These are phyloP conservation scores for Zelleria hepariella DNA, from an alignment of 2,888 invertebrate genomes.

Conservation along the genomic window DNA sequence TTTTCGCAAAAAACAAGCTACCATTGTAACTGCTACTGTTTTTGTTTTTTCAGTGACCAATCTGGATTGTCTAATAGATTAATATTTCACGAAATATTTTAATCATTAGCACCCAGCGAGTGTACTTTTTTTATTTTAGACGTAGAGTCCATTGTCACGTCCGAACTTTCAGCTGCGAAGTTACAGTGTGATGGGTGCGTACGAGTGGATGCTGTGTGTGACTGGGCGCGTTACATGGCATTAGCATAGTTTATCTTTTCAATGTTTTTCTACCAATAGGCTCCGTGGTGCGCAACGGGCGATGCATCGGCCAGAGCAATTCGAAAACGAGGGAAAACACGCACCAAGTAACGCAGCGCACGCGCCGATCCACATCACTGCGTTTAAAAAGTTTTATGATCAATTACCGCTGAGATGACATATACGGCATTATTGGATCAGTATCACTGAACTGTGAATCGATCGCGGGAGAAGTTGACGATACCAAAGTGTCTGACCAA, in stretches of 20 bases:
- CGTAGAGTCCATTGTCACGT: constrained; percentile 21
- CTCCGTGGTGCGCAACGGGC: constrained; percentile 55
- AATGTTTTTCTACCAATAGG: constrained; percentile 56
- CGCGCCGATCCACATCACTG: constrained; percentile 48
- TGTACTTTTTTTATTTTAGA: constrained; percentile 13
- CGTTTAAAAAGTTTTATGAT: constrained; percentile 54
- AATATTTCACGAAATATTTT: constrained; percentile 53
- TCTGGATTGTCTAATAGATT: constrained; percentile 40
- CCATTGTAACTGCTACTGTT: constrained; percentile 17
- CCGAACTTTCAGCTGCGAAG: constrained; percentile 30
- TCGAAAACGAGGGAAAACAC: constrained; percentile 51
- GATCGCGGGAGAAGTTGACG: neutral
- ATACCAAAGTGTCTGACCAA: neutral
- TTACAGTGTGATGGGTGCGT: constrained; percentile 42
- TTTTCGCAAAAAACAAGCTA: constrained; percentile 58
- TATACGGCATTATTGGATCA: neutral
- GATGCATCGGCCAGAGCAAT: constrained; percentile 6
- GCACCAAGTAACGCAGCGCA: constrained; percentile 35
- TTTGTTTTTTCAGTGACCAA: neutral
- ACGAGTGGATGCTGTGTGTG: constrained; percentile 22
- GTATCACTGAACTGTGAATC: neutral
- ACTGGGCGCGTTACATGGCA: constrained; percentile 51
- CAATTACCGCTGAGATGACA: neutral
- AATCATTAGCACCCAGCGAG: constrained; percentile 43
- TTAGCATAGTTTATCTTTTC: constrained; percentile 63